Evolutionary conservation across 2,113 vertebrate genomes (phyloP).

Genomic region (Tauraco erythrolophus): DNA sequence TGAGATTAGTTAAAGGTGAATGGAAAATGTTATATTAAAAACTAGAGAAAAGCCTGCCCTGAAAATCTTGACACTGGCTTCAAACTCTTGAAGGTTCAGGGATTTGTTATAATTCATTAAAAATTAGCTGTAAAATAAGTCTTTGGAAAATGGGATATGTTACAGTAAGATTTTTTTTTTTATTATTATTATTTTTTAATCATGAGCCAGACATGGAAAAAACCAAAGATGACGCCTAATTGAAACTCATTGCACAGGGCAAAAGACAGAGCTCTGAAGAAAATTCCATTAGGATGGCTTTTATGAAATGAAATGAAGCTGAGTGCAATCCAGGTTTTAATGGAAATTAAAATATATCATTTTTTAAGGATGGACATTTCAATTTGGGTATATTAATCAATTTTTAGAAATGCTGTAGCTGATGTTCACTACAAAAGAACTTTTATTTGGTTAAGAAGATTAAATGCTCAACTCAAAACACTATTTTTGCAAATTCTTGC

Average conservation of each 20-base stretch:
- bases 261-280: neutral
- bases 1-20: slow-evolving; percentile 53
- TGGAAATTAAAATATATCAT: neutral
- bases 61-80: neutral
- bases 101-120: neutral
- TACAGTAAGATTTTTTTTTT: neutral
- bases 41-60: neutral
- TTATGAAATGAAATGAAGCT: neutral
- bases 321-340: neutral
- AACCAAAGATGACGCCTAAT: rapidly evolving
- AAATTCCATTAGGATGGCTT: neutral
- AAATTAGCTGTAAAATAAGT: neutral
- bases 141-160: neutral
- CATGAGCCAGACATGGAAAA: neutral
- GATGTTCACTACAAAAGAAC: neutral
- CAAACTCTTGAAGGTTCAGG: neutral
- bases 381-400: neutral
- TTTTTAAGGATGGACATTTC: neutral
- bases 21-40: neutral
- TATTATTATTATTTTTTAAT: neutral
- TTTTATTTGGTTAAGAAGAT: neutral
- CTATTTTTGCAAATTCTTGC: neutral
- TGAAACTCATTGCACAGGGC: neutral
- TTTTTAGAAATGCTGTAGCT: neutral
- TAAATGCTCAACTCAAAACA: neutral